These are phyloP conservation scores for Lasiurus cinereus DNA, from an alignment of 2,113 vertebrate genomes.

Conservation along the genomic window DNA sequence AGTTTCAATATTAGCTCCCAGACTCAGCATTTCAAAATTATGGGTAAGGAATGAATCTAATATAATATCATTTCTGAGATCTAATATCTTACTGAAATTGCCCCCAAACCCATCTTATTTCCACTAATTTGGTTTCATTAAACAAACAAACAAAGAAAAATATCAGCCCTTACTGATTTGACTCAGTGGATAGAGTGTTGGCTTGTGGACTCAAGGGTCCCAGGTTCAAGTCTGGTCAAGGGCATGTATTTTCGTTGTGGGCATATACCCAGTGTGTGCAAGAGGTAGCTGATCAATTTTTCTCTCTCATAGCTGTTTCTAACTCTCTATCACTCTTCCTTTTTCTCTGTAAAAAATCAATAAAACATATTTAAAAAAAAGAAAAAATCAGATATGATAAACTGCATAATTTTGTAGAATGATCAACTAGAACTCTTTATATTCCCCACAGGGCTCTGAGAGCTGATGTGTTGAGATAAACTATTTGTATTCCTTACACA, in stretches of 20 bases:
- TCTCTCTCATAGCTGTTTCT: too few species aligned
- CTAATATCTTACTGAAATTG: conserved; percentile 29
- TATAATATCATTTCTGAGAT: background rate
- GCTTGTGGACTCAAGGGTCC: too few species aligned
- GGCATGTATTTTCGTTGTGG: too few species aligned
- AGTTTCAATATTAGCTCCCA: background rate
- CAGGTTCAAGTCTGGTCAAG: too few species aligned
- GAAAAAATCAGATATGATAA: conserved; percentile 9
- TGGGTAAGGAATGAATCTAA: background rate
- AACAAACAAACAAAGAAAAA: background rate
- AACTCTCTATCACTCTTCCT: too few species aligned
- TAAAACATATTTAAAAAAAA: too few species aligned
- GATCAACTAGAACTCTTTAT: background rate
- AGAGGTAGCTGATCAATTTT: too few species aligned
- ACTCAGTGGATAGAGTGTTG: too few species aligned
- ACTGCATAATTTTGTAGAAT: conserved; percentile 24
- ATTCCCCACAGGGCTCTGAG: conserved; percentile 25
- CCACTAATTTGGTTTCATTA: background rate
- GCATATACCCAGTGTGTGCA: too few species aligned
- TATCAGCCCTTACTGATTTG: too few species aligned
- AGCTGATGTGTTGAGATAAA: background rate
- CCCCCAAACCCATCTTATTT: background rate
- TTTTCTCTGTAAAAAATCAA: too few species aligned
- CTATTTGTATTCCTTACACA: background rate
- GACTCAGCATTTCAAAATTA: background rate